A percentile compares a stretch with the other conserved stretches of the same genome.
These are phyloP conservation scores for Heliconius cydno DNA, from an alignment of 2,888 invertebrate genomes.

Conservation along the genomic window DNA sequence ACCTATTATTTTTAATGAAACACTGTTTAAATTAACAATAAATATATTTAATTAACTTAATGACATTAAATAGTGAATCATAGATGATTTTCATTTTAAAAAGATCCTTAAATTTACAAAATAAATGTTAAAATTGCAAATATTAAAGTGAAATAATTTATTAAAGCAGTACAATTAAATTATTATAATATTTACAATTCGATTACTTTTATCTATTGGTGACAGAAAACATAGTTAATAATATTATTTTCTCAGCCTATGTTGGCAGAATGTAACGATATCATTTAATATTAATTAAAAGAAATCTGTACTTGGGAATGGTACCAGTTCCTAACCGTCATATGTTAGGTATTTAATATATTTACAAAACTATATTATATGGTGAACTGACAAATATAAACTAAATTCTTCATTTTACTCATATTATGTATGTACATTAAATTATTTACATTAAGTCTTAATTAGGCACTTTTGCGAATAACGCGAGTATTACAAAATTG, in stretches of 20 bases:
- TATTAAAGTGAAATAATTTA: slow-evolving; percentile 48
- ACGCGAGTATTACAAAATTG: slow-evolving; percentile 41
- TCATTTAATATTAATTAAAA: not conserved
- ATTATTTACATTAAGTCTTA: slow-evolving; percentile 41
- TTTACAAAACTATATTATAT: slow-evolving; percentile 41
- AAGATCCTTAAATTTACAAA: slow-evolving; percentile 44
- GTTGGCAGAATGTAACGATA: not conserved
- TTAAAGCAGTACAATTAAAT: slow-evolving; percentile 47
- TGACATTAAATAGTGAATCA: slow-evolving; percentile 70
- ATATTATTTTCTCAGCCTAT: not conserved
- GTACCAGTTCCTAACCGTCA: not conserved
- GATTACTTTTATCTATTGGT: not conserved
- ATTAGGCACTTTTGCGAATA: slow-evolving; percentile 30
- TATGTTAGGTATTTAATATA: slow-evolving; percentile 10
- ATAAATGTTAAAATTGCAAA: slow-evolving; percentile 32
- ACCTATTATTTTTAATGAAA: slow-evolving; percentile 37
- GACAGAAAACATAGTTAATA: not conserved
- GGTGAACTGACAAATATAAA: slow-evolving; percentile 36
- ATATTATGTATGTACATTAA: slow-evolving; percentile 37
- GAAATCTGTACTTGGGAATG: not conserved
- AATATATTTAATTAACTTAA: slow-evolving; percentile 77
- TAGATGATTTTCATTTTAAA: slow-evolving; percentile 55
- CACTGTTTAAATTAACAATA: slow-evolving; percentile 62
- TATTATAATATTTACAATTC: slow-evolving; percentile 43
- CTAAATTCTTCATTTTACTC: slow-evolving; percentile 26